phyloP scores from a whole-genome alignment of 2,888 invertebrate species.

The Drosophila parthenogenetica region DNA sequence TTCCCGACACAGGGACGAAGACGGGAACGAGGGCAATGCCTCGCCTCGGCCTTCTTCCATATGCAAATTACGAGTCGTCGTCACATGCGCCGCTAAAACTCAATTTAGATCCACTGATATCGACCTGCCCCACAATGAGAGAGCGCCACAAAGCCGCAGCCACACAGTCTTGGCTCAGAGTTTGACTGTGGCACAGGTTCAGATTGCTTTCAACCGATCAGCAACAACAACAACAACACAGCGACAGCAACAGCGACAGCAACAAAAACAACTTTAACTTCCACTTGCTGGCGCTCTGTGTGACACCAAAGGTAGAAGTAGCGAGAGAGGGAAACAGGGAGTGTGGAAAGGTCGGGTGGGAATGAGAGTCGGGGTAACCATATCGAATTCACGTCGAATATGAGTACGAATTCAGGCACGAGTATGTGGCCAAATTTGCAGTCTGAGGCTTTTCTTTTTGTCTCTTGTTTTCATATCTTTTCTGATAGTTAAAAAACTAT shows the following conservation, averaged over 20 bases:
- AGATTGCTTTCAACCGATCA: constrained; percentile 50
- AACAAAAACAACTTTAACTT: constrained; percentile 14
- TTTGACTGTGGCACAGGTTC: constrained; percentile 48
- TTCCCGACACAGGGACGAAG: neutral
- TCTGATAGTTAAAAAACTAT: too few species aligned
- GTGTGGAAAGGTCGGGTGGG: neutral
- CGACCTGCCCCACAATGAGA: constrained; percentile 64
- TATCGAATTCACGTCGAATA: constrained; percentile 29
- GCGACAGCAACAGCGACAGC: constrained; percentile 6
- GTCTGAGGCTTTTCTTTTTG: constrained; percentile 25
- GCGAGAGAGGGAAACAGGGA: neutral
- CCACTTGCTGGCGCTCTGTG: constrained; percentile 18
- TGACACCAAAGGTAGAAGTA: constrained; percentile 26
- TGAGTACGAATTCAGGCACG: neutral
- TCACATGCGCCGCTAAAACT: constrained; percentile 82
- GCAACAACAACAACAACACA: constrained; percentile 11
- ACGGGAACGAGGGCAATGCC: constrained; percentile 29
- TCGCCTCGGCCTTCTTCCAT: constrained; percentile 68
- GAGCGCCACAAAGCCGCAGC: constrained; percentile 32
- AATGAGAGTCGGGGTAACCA: constrained; percentile 17
- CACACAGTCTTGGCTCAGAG: constrained; percentile 3
- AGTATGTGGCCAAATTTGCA: constrained; percentile 44
- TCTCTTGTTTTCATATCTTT: constrained; percentile 4
- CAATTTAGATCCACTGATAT: constrained; percentile 76
- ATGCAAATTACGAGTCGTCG: constrained; percentile 80